Evolutionary conservation across 2,113 vertebrate genomes (phyloP).

Genomic region (Chinchilla lanigera): DNA sequence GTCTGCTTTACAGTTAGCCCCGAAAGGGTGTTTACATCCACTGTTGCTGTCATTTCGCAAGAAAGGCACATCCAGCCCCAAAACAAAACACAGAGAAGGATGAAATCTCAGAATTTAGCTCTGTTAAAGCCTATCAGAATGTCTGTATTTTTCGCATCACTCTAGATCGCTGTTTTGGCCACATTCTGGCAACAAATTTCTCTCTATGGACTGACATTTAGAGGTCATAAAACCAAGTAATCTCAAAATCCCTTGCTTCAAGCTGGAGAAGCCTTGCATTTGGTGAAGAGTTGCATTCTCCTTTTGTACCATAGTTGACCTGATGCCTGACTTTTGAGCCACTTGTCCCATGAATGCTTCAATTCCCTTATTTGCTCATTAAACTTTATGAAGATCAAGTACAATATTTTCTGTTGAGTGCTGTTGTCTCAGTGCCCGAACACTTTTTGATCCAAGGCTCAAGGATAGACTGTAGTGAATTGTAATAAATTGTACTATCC

Average conservation of each 20-base stretch:
- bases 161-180: neutral
- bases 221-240: neutral
- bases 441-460: constrained; percentile 7
- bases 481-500: constrained; percentile 27
- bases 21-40: neutral
- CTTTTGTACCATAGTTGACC: neutral
- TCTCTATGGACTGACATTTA: neutral
- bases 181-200: neutral
- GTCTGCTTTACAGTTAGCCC: neutral
- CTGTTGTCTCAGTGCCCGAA: constrained; percentile 5
- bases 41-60: neutral
- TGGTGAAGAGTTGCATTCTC: neutral
- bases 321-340: constrained; percentile 5
- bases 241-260: neutral
- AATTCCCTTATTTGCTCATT: constrained; percentile 2
- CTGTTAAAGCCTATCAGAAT: constrained; percentile 2
- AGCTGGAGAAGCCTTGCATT: neutral
- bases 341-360: neutral
- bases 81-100: neutral
- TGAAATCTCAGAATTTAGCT: neutral
- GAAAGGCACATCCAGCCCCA: neutral
- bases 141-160: neutral
- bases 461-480: constrained; percentile 44
- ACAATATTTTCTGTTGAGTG: constrained; percentile 7
- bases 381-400: constrained; percentile 36